phyloP scores from a whole-genome alignment of 2,888 invertebrate genomes.

The Metalampra italica region DNA sequence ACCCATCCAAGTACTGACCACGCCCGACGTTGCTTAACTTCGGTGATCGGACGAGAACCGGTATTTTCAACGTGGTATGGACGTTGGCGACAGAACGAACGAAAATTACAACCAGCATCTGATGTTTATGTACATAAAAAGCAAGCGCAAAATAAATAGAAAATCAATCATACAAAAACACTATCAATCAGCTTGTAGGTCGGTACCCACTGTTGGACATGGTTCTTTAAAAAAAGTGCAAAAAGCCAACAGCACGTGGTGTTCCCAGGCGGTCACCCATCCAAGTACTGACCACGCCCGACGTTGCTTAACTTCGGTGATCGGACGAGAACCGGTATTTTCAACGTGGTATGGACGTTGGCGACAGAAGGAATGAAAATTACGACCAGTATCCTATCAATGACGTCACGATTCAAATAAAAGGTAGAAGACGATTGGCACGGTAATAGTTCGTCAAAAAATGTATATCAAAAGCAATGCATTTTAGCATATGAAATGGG shows the following conservation, averaged over 20 bases:
- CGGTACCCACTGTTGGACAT: too few species aligned
- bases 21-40: slow-evolving; percentile 61
- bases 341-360: slow-evolving; percentile 32
- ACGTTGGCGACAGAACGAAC: slow-evolving; percentile 30
- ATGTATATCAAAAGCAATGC: too few species aligned
- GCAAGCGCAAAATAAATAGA: too few species aligned
- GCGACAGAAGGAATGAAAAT: slow-evolving; percentile 2
- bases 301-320: slow-evolving; percentile 66
- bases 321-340: slow-evolving; percentile 64
- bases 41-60: slow-evolving; percentile 71
- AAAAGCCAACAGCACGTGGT: slow-evolving; percentile 15
- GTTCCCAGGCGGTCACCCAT: slow-evolving; percentile 47
- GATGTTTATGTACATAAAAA: too few species aligned
- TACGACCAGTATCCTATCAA: neutral
- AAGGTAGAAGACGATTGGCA: too few species aligned
- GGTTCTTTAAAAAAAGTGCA: neutral
- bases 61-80: slow-evolving; percentile 50
- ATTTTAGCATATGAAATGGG: too few species aligned
- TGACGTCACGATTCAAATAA: too few species aligned
- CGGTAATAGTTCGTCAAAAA: too few species aligned
- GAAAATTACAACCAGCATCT: too few species aligned
- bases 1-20: slow-evolving; percentile 56
- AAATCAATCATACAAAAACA: too few species aligned
- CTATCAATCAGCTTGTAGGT: too few species aligned
- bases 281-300: slow-evolving; percentile 56